Evolutionary conservation across 1,140 invertebrate genomes (phyloP), one percentile per base, ranked within the genome.

Genomic region (Formica exsecta): DNA sequence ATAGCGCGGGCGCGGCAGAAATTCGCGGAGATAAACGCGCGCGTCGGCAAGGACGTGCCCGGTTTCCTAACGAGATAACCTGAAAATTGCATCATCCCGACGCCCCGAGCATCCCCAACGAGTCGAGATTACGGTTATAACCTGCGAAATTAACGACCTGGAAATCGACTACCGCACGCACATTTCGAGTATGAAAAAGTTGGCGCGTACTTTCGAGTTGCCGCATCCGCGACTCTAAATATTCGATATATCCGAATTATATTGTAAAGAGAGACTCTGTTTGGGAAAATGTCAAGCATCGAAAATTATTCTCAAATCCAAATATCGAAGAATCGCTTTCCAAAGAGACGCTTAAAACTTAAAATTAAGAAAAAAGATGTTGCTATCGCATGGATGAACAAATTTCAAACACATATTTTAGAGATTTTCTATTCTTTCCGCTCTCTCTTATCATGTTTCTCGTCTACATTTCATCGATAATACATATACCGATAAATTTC

Each of bases 21-120:
- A 73, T 81, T 81, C 79, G 36, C 68, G 54, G 25, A 73, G 79
- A 74, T 83, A 83, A 83, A 83, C 73, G 79, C 79, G 41, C 22
- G 79, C 79, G 71, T 81, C 79, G 66, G 66, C 29, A 74, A 32
- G 51, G 29, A 83, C 79, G 79, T 83, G 79, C 79, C n/a, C 29
- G 68, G 79, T 25, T 83, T 83, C 19, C 66, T 68, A 57, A 83
- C 73, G 79, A 83, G 68, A 74, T 74, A 32, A 57, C 38, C 19
- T 83, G 68, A 83, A 83, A 83, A 62, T 83, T 74, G 68, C 79
- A 83, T 83, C 68, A 83, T 36, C 48, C 68, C 68, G 9, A 44
- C 44, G 36, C 68, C 68, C 54, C 19, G 13, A 61, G 68, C 79
- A 74, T 83, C 68, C 38, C 68, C 38, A 19, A 59, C 48, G 38